Evolutionary conservation across 2,888 invertebrate genomes (phyloP).

Genomic region (Chalcosyrphus nemorum): DNA sequence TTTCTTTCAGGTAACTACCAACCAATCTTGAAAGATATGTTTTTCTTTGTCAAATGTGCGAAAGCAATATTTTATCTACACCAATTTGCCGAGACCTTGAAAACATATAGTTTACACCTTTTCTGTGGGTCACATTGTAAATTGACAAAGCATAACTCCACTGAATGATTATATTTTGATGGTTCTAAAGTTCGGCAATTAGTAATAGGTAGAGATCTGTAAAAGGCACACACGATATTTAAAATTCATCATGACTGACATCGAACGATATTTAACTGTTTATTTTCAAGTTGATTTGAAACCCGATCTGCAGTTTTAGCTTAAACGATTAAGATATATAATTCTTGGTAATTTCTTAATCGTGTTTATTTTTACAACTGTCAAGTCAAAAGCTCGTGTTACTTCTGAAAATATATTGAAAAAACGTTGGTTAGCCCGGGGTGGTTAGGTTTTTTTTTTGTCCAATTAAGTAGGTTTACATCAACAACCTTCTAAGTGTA

Average conservation of each 20-base stretch:
- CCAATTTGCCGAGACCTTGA: neutral
- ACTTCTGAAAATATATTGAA: neutral
- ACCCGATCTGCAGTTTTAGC: neutral
- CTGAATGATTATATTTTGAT: neutral
- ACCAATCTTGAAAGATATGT: neutral
- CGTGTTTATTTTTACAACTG: neutral
- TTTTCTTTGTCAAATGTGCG: neutral
- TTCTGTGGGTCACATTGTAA: neutral
- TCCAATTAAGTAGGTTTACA: no score
- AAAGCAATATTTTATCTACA: neutral
- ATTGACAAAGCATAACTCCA: neutral
- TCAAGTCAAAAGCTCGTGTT: neutral
- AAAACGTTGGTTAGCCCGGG: no score
- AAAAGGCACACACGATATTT: neutral
- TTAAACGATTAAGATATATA: neutral
- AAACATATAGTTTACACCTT: neutral
- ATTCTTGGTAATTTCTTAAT: neutral
- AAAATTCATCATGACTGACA: neutral
- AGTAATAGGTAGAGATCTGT: neutral
- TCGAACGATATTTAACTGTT: neutral
- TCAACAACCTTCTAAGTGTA: no score
- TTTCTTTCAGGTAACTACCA: neutral
- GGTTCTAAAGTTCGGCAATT: neutral
- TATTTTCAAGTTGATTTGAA: neutral
- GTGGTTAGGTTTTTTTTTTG: no score